Percentiles rank a stretch among this genome's conserved stretches.
Conservation (phyloP, 1,140 invertebrate species). For the Spodoptera litura region DNA sequence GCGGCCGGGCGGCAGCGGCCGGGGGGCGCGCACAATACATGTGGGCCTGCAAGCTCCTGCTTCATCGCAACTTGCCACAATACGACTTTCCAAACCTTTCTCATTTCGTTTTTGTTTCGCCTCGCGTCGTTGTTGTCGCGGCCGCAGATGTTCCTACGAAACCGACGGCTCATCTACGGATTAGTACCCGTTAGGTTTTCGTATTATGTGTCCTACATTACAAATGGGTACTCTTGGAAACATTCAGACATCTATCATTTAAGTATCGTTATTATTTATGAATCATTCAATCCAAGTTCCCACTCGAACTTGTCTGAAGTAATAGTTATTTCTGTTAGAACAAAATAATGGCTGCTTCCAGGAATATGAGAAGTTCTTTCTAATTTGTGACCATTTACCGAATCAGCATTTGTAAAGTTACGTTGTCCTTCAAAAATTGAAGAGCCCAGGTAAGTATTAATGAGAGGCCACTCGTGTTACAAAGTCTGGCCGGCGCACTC, state of each 20-base stretch:
- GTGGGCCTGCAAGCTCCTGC: constrained; percentile 33
- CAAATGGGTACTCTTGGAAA: constrained; percentile 54
- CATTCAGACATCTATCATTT: constrained; percentile 51
- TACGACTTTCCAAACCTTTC: constrained; percentile 79
- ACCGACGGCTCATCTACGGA: constrained; percentile 76
- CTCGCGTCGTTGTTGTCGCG: constrained; percentile 62
- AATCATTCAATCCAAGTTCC: not conserved
- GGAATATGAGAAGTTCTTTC: not conserved
- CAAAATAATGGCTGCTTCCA: not conserved
- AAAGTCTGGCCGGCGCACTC: constrained; percentile 77
- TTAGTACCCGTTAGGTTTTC: constrained; percentile 78
- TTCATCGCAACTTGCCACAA: constrained; percentile 75
- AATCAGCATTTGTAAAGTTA: constrained; percentile 44
- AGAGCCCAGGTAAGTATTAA: constrained; percentile 75
- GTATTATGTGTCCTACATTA: constrained; percentile 72
- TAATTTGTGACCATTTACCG: constrained; percentile 27
- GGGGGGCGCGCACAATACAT: constrained; percentile 33
- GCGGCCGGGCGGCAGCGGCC: constrained; percentile 4
- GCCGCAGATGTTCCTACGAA: constrained; percentile 74
- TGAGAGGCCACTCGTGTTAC: constrained; percentile 73
- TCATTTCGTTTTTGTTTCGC: constrained; percentile 82
- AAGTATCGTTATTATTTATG: constrained; percentile 31
- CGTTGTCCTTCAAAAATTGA: constrained; percentile 61
- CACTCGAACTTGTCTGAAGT: not conserved
- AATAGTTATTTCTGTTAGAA: not conserved